Base-by-base conservation (phyloP, 2,888 invertebrate genomes). In the Machimus atricapillus region DNA sequence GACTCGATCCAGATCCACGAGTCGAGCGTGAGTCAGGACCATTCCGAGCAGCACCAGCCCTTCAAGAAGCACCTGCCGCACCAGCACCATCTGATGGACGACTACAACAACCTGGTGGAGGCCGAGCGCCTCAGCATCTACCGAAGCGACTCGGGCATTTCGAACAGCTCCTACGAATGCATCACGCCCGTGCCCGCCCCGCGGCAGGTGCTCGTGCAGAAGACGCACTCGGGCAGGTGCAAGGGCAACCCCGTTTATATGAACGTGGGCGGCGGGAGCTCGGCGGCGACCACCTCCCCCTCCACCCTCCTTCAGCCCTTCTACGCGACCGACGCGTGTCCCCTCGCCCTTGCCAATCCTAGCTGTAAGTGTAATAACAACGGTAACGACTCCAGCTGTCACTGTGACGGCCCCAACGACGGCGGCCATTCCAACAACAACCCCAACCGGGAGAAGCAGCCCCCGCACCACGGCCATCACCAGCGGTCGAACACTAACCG, bases 1-100 rank as follows among this genome's bases (percentile, higher is more conserved):
- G 95, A 95, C 90, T 95, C 95, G 19, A 95, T 95, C 89, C 95
- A 95, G 92, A 94, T 95, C 40, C 94, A 94, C 88, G 95, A 95
- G 91, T 74, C 87, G 52, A 85, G 52, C 46, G 43, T 76, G 77
- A 34, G 8, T 58, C 86, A 87, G 56, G 78, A 88, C 40, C 83
- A 85, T 66, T 88, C 90, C 7, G 74, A 85, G 27, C 85, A 73
- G 19, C 73, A 73, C 14, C 8, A 52, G 14, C 27, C 46, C 27
- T 73, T 19, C 52, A 83, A 81, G 43, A 86, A 86, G 90, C 92
- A 91, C 90, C 91, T 91, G 89, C 91, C 91, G 89, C 90, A 58
- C 43, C 87, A 88, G 87, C 85, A 85, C 23, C 88, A 88, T n/a
- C 91, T 90, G 90, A 91, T 91, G 89, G 90, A 90, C 89, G 90